Evolutionary conservation across 2,113 vertebrate species (phyloP), one percentile per base, ranked within the genome.

Genomic region (Phyllopteryx taeniolatus): DNA sequence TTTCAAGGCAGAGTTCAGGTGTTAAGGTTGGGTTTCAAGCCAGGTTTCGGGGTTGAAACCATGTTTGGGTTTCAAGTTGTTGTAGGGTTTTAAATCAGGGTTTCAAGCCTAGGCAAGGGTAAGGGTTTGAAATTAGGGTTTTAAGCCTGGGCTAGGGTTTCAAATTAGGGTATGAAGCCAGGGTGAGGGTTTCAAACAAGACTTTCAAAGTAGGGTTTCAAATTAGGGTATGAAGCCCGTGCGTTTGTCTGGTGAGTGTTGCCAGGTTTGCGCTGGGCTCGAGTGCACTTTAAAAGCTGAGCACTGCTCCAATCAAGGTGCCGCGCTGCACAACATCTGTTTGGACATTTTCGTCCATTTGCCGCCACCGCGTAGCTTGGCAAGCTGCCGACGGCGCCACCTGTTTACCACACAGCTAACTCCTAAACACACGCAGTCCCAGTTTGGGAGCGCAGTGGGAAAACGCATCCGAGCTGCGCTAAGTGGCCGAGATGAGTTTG

Each of bases 401-500:
- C 88, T 90, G 90, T 84, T 88, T 80, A 72, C 79, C 75, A 39
- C n/a, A 56, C 1, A 14, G 70, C 14, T 44, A 47, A 65, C 76
- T 49, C 67, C 73, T 80, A 61, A 71, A 83, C 82, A 0, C 86
- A 79, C 8, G 20, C 53, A 22, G n/a, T 56, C 53, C 53, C 53
- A 22, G n/a, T 22, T 56, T n/a, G 9, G 53, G 9, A 56, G 85
- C 73, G 79, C 76, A 14, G 79, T 83, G 57, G 76, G 84, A 88
- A 83, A 78, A 83, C 90, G 82, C 46, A 73, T 79, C 67, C 14
- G 14, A 35, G 14, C 59, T 9, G 44, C 8, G 15, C 89, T 90
- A 89, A 91, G 80, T 89, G 83, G 65, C 78, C 79, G 74, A 89
- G 90, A 91, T 91, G 85, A 90, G 87, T 89, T 91, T 89, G 78